phyloP scores from a whole-genome alignment of 2,797 vertebrate species.

The Mus spretus region DNA sequence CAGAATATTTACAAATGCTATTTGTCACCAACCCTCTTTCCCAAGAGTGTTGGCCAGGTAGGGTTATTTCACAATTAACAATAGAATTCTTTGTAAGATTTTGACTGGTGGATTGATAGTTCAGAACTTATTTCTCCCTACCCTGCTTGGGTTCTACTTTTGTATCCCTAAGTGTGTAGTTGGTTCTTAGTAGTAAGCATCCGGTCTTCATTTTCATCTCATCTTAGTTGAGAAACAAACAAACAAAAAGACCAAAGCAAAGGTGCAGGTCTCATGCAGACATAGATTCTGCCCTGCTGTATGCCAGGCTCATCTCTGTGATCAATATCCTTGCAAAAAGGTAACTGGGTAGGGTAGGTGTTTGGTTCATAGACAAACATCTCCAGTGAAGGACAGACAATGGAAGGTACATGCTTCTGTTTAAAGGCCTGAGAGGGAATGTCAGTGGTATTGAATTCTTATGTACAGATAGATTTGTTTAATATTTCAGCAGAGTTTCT shows the following conservation, averaged over 20 bases:
- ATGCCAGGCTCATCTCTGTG: not conserved
- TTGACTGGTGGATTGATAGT: not conserved
- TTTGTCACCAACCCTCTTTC: not conserved
- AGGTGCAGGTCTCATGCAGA: not conserved
- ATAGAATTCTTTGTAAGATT: not conserved
- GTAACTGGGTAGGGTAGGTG: not conserved
- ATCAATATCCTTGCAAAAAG: not conserved
- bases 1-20: not conserved
- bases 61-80: constrained; percentile 35
- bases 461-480: not conserved
- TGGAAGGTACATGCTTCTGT: not conserved
- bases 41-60: not conserved
- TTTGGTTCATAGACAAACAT: not conserved
- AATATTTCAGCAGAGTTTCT: constrained; percentile 23
- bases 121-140: not conserved
- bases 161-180: not conserved
- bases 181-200: not conserved
- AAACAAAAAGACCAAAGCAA: not conserved
- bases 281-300: not conserved
- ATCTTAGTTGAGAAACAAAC: not conserved
- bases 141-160: not conserved
- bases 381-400: not conserved
- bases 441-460: not conserved
- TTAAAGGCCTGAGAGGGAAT: not conserved
- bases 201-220: not conserved